Percentiles rank a stretch among this genome's conserved stretches.
phyloP scores from a whole-genome alignment of 1,140 invertebrate species.

The Sitophilus oryzae region DNA sequence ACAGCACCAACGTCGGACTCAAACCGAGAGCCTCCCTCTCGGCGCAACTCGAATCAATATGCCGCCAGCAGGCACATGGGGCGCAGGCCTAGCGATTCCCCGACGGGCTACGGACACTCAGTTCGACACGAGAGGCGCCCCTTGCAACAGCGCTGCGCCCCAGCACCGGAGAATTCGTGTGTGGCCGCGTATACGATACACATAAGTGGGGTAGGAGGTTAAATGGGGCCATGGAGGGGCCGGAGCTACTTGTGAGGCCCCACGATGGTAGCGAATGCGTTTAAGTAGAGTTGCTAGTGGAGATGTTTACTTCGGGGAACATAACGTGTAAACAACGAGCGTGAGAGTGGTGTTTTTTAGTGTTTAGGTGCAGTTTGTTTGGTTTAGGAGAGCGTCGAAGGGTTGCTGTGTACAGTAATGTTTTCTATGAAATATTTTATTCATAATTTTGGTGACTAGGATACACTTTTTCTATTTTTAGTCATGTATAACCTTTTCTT shows the following conservation, averaged over 20 bases:
- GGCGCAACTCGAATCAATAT: constrained; percentile 25
- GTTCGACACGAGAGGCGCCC: constrained; percentile 9
- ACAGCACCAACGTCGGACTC: constrained; percentile 14
- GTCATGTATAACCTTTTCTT: no score
- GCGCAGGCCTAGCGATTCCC: constrained; percentile 25
- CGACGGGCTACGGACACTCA: constrained; percentile 19
- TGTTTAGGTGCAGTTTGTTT: no score
- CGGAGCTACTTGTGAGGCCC: no score
- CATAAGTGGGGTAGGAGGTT: no score
- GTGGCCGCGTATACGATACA: neutral
- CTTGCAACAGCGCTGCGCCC: neutral
- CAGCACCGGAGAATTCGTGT: neutral
- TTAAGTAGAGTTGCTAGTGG: no score
- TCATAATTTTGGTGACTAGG: no score
- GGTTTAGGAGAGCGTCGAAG: no score
- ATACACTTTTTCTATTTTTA: no score
- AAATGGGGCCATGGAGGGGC: no score
- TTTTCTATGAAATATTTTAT: no score
- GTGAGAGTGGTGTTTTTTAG: no score
- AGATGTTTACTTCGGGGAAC: neutral
- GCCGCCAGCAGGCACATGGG: constrained; percentile 17
- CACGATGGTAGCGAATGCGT: neutral
- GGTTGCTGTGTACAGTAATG: no score
- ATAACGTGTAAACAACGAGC: neutral
- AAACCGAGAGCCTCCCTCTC: constrained; percentile 12